Base-by-base conservation (phyloP, 1,140 invertebrate genomes). In the Kradibia gibbosae region DNA sequence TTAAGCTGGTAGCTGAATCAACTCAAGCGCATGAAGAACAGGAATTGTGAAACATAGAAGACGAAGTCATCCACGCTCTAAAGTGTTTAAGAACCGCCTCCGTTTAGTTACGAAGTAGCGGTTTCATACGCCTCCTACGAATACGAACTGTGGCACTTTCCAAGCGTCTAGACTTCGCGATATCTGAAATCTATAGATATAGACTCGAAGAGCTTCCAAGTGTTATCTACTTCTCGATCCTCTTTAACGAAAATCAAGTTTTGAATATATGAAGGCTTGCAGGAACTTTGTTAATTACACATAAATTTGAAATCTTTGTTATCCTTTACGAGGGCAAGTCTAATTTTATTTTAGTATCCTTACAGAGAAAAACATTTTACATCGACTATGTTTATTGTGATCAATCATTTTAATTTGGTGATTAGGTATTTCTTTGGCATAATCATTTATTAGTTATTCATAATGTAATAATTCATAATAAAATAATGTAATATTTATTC, bases 91-190 rank as follows among this genome's bases (percentile, higher is more conserved):
- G 71, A 80, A 77, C 48, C 81, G 57, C 70, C 57, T 31, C 45
- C 82, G 62, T 80, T 83, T 85, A 87, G 84, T 88, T 88, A 74
- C 85, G 83, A 88, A 87, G 84, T 86, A 84, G 86, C 72, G 85
- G 85, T 87, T 88, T 87, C 86, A 83, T 86, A 82, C 86, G 86
- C 80, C 82, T 48, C 39, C 67, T 80, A 57, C 73, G 81, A 84
- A 87, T 86, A 85, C 84, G 85, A 84, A 82, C 42, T 28, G 28
- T 53, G 10, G 48, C 53, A 57, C 28, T 75, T 57, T 75, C 39
- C 13, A 34, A 73, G 25, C 48, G 31, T 20, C 71, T 72, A 15
- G 28, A 73, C 48, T 73, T 20, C 17, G 28, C 8, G 71, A 72
- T 72, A 72, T 31, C 42, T 11, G 28, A 50, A 72, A 34, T 28